Conservation (phyloP, 2,888 invertebrate genomes). For the Heteropelma amictum region DNA sequence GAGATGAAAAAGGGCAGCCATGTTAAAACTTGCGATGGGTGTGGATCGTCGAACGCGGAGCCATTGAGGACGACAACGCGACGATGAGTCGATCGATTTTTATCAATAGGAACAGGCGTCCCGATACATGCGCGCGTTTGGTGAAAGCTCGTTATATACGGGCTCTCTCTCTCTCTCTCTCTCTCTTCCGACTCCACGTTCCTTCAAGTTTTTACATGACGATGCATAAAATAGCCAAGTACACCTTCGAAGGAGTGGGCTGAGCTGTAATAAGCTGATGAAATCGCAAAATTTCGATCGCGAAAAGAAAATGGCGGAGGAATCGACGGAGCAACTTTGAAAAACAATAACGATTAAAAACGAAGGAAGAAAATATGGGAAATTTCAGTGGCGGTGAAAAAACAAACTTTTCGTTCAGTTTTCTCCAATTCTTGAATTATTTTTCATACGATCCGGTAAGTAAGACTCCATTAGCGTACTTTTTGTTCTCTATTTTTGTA, state of each 20-base stretch:
- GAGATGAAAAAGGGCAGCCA: not conserved
- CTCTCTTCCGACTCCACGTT: no score
- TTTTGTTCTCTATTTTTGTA: no score
- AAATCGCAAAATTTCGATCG: not conserved
- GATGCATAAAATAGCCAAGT: not conserved
- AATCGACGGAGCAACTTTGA: no score
- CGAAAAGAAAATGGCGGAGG: not conserved
- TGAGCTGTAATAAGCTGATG: slow-evolving; percentile 31
- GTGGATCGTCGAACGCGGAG: slow-evolving; percentile 19
- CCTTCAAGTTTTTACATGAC: slow-evolving; percentile 32
- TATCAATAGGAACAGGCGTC: not conserved
- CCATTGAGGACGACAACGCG: slow-evolving; percentile 9
- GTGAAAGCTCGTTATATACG: slow-evolving; percentile 22
- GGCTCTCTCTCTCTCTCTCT: not conserved
- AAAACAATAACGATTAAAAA: no score
- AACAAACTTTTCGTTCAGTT: no score
- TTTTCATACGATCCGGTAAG: no score
- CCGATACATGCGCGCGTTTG: no score
- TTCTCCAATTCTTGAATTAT: no score
- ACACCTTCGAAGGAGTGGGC: not conserved
- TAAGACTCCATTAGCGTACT: no score
- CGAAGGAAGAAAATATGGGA: no score
- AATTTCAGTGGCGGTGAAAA: no score
- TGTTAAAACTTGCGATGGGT: slow-evolving; percentile 21
- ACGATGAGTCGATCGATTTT: slow-evolving; percentile 24